Base-by-base conservation (phyloP, 2,797 vertebrate genomes). In the Podarcis siculus region DNA sequence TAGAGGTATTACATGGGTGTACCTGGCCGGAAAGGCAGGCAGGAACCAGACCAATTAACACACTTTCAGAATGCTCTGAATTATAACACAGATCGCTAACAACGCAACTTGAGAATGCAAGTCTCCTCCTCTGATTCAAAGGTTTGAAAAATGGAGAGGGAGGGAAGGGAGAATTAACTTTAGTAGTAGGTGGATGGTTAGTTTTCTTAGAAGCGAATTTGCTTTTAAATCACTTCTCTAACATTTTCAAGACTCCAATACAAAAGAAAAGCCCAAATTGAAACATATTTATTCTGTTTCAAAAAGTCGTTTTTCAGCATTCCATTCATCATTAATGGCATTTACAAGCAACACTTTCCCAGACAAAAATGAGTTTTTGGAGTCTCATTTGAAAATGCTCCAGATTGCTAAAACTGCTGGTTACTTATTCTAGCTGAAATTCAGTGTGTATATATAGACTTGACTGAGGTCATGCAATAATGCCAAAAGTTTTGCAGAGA, bases 191-290 rank as follows among this genome's bases (percentile, higher is more conserved):
- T 76, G 42, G 80, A 76, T 81, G 55, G 37, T 30, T 0, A 0
- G 75, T 90, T 87, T 86, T 79, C 72, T 73, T 21, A 90, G 82
- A 91, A 89, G 12, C 2, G 0, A 49, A 77, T 75, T 75, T 75
- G 71, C 45, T 85, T 73, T 37, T 73, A 61, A 35, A 49, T 35
- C 49, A 21, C 9, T 17, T 13, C 8, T 64, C 55, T 86, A 49
- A 4, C 39, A 19, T 55, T 55, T 37, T 8, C 45, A 77, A n/a
- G 3, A 55, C 32, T 32, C 15, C 17, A 77, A 67, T 83, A 78
- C 35, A 81, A 75, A 81, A 55, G 17, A 39, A 8, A 10, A 35
- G 13, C 30, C 27, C 25, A 32, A 21, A 69, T 72, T 71, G 23
- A 69, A 82, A 82, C 30, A 4, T 58, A 73, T 82, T 64, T 87